Conservation (phyloP, 2,113 vertebrate species). For the Heteronetta atricapilla region DNA sequence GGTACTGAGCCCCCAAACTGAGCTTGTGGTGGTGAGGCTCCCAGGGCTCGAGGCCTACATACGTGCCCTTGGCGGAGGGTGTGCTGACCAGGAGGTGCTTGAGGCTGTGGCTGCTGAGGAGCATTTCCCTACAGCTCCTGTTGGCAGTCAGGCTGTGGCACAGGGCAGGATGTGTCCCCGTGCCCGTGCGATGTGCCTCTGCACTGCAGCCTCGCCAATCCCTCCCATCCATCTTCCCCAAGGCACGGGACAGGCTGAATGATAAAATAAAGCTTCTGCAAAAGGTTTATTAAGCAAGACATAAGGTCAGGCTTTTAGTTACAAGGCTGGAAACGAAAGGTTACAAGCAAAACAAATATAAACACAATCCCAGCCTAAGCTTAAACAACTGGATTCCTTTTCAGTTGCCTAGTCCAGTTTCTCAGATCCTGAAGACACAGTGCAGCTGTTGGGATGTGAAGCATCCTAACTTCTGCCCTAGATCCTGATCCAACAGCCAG, state of each 20-base stretch:
- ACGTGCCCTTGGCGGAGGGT: fast-evolving
- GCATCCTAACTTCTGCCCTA: neutral
- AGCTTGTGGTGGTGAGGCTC: neutral
- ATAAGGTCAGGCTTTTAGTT: constrained; percentile 50
- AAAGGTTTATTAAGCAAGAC: constrained; percentile 24
- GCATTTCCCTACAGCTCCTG: fast-evolving
- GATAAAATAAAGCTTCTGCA: constrained; percentile 29
- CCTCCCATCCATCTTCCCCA: neutral
- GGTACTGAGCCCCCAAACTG: neutral
- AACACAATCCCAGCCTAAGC: constrained; percentile 38
- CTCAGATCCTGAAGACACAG: constrained; percentile 26
- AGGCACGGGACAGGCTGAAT: neutral
- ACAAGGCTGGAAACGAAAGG: constrained; percentile 18
- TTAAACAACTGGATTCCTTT: constrained; percentile 68
- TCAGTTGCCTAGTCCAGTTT: constrained; percentile 28
- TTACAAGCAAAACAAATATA: constrained; percentile 58
- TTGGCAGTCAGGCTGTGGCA: fast-evolving
- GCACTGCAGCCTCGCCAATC: neutral
- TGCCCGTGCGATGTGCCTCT: neutral
- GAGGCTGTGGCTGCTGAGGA: neutral
- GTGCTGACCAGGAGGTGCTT: neutral
- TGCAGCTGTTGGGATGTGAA: constrained; percentile 42
- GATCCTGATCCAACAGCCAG: neutral
- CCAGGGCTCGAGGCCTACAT: neutral
- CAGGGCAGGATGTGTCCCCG: neutral